Base-by-base conservation (phyloP, 2,113 vertebrate genomes). In the Phycodurus eques region DNA sequence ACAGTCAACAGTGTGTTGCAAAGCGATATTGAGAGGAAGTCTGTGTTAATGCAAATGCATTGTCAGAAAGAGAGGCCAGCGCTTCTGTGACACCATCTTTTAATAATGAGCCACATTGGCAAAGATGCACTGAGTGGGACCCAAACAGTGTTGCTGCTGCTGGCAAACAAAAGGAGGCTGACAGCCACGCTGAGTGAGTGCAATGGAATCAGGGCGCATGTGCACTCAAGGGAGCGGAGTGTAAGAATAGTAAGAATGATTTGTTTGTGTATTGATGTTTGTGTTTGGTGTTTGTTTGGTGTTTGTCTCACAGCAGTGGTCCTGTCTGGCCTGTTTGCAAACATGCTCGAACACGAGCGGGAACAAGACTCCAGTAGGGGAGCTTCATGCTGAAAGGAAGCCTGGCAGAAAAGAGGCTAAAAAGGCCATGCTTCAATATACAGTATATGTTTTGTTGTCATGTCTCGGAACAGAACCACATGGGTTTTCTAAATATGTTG, bases 191-290 rank as follows among this genome's bases (percentile, higher is more conserved):
- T 81, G 87, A 86, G 70, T 81, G 74, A 87, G 82, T 72, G 80
- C 78, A 75, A 12, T 68, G 63, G 70, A 81, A 85, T 80, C 1
- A 1, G 68, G 46, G 67, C 68, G 61, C 19, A 20, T 84, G 79
- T 76, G 79, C 59, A 61, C 31, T n/a, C 43, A 57, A 75, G 54
- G 60, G 71, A 73, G 53, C 20, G 11, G 51, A 22, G 43, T 71
- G 80, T 76, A 68, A 83, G 82, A 87, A 75, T 78, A 75, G 76
- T 8, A 17, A 27, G 59, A 61, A 61, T 61, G 13, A 84, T 89
- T 90, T 92, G 87, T 90, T 90, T 92, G 88, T 89, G 82, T 90
- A 88, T 89, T 89, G 89, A 88, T 91, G 84, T 90, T 92, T 88
- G 74, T 89, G 87, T 87, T 88, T 80, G 78, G 74, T 89, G 86